Evolutionary conservation across 2,113 vertebrate species (phyloP).

Genomic region (Rhineura floridana): DNA sequence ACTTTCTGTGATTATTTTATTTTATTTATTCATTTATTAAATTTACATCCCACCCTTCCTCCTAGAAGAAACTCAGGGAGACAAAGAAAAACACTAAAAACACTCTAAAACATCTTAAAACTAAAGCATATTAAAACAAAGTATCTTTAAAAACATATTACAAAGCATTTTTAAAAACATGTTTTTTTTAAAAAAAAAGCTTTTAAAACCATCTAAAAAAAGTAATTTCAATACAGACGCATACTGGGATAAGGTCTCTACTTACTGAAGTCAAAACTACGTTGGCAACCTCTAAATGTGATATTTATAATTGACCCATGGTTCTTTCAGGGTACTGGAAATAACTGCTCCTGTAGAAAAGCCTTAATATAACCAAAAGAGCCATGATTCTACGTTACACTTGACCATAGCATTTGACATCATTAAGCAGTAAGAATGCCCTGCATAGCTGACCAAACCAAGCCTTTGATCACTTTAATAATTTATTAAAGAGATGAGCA

Average conservation of each 20-base stretch:
- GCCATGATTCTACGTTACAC: conserved; percentile 28
- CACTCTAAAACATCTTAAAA: too few species aligned
- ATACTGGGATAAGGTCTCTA: conserved; percentile 23
- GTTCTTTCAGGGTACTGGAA: conserved; percentile 51
- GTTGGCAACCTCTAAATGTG: conserved; percentile 48
- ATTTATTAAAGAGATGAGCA: conserved; percentile 62
- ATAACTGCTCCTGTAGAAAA: conserved; percentile 59
- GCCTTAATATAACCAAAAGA: conserved; percentile 40
- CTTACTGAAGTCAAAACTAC: conserved; percentile 47
- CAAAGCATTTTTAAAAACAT: too few species aligned
- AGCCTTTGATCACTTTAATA: conserved; percentile 59
- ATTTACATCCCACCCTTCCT: too few species aligned
- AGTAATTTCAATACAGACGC: too few species aligned
- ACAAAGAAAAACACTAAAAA: too few species aligned
- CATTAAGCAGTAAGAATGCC: conserved; percentile 57
- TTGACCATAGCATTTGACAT: conserved; percentile 58
- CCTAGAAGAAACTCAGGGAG: too few species aligned
- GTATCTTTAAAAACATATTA: too few species aligned
- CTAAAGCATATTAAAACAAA: too few species aligned
- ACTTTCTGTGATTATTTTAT: conserved; percentile 34
- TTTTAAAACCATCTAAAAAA: too few species aligned
- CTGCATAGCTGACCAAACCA: conserved; percentile 61
- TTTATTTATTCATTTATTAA: too few species aligned
- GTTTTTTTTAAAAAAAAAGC: too few species aligned
- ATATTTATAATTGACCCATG: conserved; percentile 61